phyloP scores from a whole-genome alignment of 2,888 invertebrate species.

The Rhyacophila evoluta region DNA sequence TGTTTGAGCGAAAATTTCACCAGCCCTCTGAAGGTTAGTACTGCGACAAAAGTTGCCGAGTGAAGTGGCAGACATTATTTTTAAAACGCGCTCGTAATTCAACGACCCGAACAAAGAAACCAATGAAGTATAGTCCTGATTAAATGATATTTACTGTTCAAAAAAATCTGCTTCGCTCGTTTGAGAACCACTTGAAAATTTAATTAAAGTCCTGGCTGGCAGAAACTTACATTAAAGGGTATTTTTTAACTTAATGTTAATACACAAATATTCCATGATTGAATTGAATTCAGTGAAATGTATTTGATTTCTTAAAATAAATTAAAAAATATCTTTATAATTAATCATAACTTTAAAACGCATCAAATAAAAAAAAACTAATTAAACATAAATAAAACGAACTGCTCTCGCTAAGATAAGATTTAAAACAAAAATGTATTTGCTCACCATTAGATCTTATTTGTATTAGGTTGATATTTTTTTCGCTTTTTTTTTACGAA shows the following conservation, averaged over 20 bases:
- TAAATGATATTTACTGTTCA: slow-evolving; percentile 18
- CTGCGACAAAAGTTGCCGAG: slow-evolving; percentile 5
- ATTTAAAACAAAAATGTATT: no score
- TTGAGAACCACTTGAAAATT: background rate
- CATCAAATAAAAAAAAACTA: no score
- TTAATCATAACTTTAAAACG: no score
- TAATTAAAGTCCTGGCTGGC: background rate
- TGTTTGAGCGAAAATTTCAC: background rate
- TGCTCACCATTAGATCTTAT: no score
- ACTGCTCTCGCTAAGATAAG: no score
- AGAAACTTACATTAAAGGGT: background rate
- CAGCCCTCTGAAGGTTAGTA: background rate
- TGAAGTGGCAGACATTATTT: slow-evolving; percentile 20
- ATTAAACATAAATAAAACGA: no score
- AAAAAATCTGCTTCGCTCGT: slow-evolving; percentile 1
- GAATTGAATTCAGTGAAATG: background rate
- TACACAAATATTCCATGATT: background rate
- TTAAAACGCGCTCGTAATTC: background rate
- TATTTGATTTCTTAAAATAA: background rate
- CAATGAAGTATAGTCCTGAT: slow-evolving; percentile 15
- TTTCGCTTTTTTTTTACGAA: no score
- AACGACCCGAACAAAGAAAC: slow-evolving; percentile 9
- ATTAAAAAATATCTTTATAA: no score
- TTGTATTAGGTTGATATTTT: no score
- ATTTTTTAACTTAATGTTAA: background rate